Evolutionary conservation across 2,113 vertebrate genomes (phyloP), one percentile per base, ranked within the genome.

Genomic region (Shinisaurus crocodilurus): DNA sequence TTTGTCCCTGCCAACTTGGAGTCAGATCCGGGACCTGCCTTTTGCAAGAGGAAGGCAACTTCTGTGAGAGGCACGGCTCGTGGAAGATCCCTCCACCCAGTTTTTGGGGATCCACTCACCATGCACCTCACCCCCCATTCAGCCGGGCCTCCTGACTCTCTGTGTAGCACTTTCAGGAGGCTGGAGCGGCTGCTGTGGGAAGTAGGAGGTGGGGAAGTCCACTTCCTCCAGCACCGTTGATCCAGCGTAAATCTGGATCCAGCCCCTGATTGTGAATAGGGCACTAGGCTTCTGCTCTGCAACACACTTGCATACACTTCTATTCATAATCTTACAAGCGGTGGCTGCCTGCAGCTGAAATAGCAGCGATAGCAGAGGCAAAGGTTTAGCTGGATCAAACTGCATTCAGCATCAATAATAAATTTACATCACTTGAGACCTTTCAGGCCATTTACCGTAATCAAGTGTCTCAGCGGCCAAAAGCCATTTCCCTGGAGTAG

Each of bases 351-450:
- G 37, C 12, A 13, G 82, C 90, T 93, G 25, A 0, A 79, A 0
- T 87, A 89, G 20, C 91, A 82, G 27, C 16, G n/a, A 13, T 18
- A 3, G 0, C 20, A 65, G 69, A 0, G 0, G 20, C 29, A 10
- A 0, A 50, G 83, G 67, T 82, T 27, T 15, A 48, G 3, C 79
- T 13, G 69, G 87, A 89, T 95, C 93, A 25, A 0, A 82, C 95
- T 94, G 85, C 92, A 85, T 82, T n/a, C 50, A 13, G 82, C 82
- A 81, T 94, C 89, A 93, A 93, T 93, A 92, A 92, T 93, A 90
- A 86, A 93, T 92, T 70, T 2, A 2, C 1, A 54, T 48, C 91
- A 88, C 88, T 87, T 69, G 0, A 65, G 79, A 74, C 50, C 3
- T 50, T 48, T 75, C 86, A 75, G 82, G 88, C 91, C 86, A 87